Conservation (phyloP, 2,113 vertebrate genomes). For the Mobula hypostoma region DNA sequence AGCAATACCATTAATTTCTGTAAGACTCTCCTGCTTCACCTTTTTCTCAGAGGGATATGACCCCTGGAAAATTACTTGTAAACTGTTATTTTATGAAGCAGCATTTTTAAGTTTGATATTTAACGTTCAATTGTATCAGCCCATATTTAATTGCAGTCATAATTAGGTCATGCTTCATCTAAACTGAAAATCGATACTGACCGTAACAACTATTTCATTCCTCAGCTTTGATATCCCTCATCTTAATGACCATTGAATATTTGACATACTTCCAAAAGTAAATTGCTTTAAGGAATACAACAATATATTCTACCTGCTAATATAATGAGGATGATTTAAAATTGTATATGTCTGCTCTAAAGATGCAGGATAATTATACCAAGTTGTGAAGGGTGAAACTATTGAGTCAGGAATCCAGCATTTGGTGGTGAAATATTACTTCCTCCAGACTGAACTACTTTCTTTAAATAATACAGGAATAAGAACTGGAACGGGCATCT, state of each 20-base stretch:
- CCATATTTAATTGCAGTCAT: not conserved
- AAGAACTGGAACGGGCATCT: not conserved
- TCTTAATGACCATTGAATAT: not conserved
- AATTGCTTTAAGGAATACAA: not conserved
- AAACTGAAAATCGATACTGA: not conserved
- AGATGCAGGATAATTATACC: not conserved
- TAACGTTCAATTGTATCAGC: not conserved
- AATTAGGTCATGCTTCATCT: not conserved
- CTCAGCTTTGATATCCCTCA: not conserved
- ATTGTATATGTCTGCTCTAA: not conserved
- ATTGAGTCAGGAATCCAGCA: not conserved
- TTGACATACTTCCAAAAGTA: not conserved
- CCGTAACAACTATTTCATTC: not conserved
- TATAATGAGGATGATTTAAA: not conserved
- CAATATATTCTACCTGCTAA: not conserved
- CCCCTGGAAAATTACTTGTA: not conserved
- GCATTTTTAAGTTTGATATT: not conserved
- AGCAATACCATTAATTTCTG: not conserved
- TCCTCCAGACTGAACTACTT: too few relatives aligned
- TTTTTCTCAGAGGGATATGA: not conserved
- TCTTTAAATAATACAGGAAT: not conserved
- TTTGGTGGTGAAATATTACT: not conserved
- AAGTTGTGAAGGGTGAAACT: not conserved
- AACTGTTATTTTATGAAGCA: not conserved
- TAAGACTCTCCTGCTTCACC: too few relatives aligned